Base-by-base conservation (phyloP, 2,113 vertebrate genomes). In the Epinephelus fuscoguttatus region DNA sequence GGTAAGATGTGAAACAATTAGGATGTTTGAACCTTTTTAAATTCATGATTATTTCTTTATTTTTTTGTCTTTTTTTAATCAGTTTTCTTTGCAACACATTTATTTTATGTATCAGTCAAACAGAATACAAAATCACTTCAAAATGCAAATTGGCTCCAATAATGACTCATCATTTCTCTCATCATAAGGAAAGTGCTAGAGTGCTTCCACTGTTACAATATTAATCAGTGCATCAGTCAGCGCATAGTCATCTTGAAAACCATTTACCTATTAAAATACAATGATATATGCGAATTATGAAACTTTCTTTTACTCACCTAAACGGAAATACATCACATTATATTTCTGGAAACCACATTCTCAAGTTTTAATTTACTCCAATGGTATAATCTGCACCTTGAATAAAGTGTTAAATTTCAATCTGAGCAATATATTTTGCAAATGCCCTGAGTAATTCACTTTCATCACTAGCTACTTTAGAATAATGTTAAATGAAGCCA, bases 1-100 rank as follows among this genome's bases (percentile, higher is more conserved):
- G 98, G 98, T 99, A 96, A 97, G 93, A 55, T 56, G 3, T 13
- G 30, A n/a, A 53, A 33, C 17, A 55, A 56, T 59, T 8, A 1
- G 3, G 2, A 50, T 47, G 30, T 27, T 49, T 66, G 8, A 82
- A 53, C 3, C 2, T 40, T 68, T 68, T 68, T 1, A 2, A 80
- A 57, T 59, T 68, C 8, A 42, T 12, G 42, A 56, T 55, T 62
- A 13, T 47, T 10, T 47, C 1, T 53, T 53, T 6, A 30, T 50
- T 27, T 14, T 71, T 52, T 21, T 33, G 7, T 45, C 1, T 47
- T 12, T 56, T 57, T 25, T 15, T 19, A 17, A 52, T 23, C 14
- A 23, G 18, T 27, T 23, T 77, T 27, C 10, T 59, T 18, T 33
- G n/a, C 2, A 23, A 57, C 18, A 67, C 25, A 25, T 75, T 53